Base-by-base conservation (phyloP, 1,140 invertebrate genomes). In the Asobara japonica region DNA sequence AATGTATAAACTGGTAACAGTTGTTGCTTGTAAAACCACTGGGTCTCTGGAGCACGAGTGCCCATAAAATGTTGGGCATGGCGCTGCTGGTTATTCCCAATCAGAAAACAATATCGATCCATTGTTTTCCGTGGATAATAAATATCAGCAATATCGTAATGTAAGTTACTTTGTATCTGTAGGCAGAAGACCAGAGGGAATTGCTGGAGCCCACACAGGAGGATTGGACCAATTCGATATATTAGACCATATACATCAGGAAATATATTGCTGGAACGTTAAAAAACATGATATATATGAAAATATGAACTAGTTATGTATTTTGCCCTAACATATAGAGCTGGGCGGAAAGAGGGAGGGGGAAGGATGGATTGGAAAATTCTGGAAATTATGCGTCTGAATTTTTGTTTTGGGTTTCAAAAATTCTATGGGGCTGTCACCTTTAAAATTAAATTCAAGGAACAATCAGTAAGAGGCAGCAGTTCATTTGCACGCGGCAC, bases 61-160 rank as follows among this genome's bases (percentile, higher is more conserved):
- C 25, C 3, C 27, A 30, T 62, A 62, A 62, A 31, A 62, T 62
- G 25, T 29, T 60, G 27, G 6, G 27, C 31, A 62, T 29, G 29
- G 27, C 29, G 62, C 29, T 38, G 16, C 11, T 18, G 20, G 8
- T 41, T 36, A 38, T 33, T 76, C 74, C 82, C 85, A 86, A 87
- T 87, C 85, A 82, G 80, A 86, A 86, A 87, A 86, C 84, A 87
- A 87, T 87, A 87, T 87, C 86, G 84, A 87, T 86, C 84, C 86
- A 87, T 87, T 87, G 86, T 87, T 85, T 74, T 75, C 65, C 13
- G 25, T 18, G 61, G 72, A 78, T 82, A 83, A 87, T 87, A 87
- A 87, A 87, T 87, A 86, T 86, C 82, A 71, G 77, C 78, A 84
- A 84, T 84, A 85, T 83, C 81, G 78, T 75, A 25, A 33, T 70